Base-by-base conservation (phyloP, 2,113 vertebrate species). In the Pholis gunnellus region DNA sequence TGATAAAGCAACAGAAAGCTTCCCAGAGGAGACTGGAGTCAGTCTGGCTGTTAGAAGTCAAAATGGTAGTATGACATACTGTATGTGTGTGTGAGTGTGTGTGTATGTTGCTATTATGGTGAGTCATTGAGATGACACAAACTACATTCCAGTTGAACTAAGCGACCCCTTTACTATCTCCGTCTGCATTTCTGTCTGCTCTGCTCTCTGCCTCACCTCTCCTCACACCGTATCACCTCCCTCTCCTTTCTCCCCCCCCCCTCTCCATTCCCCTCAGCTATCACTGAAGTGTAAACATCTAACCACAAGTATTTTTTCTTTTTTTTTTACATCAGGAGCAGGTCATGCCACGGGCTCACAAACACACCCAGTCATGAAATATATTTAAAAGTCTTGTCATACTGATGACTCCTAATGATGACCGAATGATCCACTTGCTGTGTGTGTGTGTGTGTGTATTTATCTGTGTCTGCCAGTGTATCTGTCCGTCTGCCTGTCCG, bases 361-460 rank as follows among this genome's bases (percentile, higher is more conserved):
- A 57, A 38, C 79, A 87, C 79, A 66, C 66, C 75, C 64, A 72
- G 91, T 93, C 91, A 91, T 75, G 71, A 86, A 73, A 93, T 95
- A 94, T 94, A 93, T 95, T 90, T 94, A 93, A 94, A 92, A 87
- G 85, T 91, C 83, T 79, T 92, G 74, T 92, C 89, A 89, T 79
- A 75, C 86, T 89, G 79, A 65, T 67, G 75, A 73, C 60, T 57
- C 87, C 86, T 89, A 82, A 89, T 89, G 83, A 90, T 91, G 92
- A 91, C 88, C 82, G 73, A 75, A 84, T 84, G 82, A 88, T 82
- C 63, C 65, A 48, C 13, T 66, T 27, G 75, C 54, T 56, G 54
- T 52, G 36, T 50, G 5, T 60, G 34, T 34, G n/a, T 60, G 52
- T 66, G 31, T 78, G 29, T 75, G 25, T 64, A 31, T 78, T 40